These are phyloP conservation scores for Odontamblyopus rebecca DNA, from an alignment of 2,797 vertebrate genomes.

Conservation along the genomic window DNA sequence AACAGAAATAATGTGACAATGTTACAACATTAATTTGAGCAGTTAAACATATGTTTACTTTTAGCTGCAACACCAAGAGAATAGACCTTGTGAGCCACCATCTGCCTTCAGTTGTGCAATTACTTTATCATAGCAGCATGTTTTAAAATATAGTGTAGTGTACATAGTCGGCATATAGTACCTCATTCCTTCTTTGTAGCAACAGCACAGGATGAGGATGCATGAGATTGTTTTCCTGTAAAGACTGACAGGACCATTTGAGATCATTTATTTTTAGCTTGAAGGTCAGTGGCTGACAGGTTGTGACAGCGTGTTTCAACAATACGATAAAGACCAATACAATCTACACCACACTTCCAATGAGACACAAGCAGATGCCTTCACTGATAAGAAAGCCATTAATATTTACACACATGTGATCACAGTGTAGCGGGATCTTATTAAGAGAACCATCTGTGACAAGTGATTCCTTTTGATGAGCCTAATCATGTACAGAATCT, in stretches of 20 bases:
- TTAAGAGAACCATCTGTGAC: constrained; percentile 41
- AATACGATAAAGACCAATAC: constrained; percentile 5
- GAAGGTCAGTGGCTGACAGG: constrained; percentile 45
- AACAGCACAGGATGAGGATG: constrained; percentile 19
- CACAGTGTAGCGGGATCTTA: constrained; percentile 29
- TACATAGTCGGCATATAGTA: background rate
- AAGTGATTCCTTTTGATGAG: constrained; percentile 20
- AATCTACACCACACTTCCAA: constrained; percentile 1
- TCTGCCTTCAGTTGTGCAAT: background rate
- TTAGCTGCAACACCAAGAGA: too few relatives aligned
- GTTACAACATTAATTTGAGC: too few relatives aligned
- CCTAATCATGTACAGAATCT: constrained; percentile 4
- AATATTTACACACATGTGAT: constrained; percentile 18
- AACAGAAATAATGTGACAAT: too few relatives aligned
- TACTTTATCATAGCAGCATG: background rate
- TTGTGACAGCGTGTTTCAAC: constrained; percentile 18
- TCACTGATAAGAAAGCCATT: constrained; percentile 29
- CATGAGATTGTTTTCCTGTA: constrained; percentile 20
- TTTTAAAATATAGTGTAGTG: background rate
- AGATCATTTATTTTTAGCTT: constrained; percentile 37
- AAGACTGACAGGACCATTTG: constrained; percentile 40
- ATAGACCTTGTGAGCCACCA: background rate
- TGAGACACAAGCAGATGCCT: constrained; percentile 9
- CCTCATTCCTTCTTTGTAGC: constrained; percentile 17
- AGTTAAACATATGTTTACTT: too few relatives aligned